Percentiles rank a stretch among this genome's conserved stretches.
Evolutionary conservation across 2,888 invertebrate species (phyloP).

Genomic region (Agelastica alni): DNA sequence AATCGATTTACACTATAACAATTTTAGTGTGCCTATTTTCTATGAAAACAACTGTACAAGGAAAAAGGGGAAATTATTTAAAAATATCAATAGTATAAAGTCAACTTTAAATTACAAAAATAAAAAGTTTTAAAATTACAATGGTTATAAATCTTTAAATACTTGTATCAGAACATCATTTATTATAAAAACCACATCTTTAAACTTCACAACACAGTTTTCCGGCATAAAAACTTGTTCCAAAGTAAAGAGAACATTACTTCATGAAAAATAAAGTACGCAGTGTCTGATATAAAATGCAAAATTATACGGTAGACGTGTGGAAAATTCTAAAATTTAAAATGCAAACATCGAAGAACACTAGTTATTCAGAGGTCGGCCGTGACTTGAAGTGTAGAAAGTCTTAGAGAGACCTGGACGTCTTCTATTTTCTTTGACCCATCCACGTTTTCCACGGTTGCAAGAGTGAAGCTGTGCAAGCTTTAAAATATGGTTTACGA

Average conservation of each 20-base stretch:
- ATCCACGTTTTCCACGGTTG: constrained; percentile 14
- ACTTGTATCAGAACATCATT: too few species aligned
- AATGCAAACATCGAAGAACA: constrained; percentile 39
- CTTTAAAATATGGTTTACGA: constrained; percentile 26
- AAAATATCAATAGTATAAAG: too few species aligned
- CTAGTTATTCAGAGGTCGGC: constrained; percentile 37
- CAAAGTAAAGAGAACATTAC: background rate
- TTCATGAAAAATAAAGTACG: constrained; percentile 10
- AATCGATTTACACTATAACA: too few species aligned
- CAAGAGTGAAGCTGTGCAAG: background rate
- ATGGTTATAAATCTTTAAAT: too few species aligned
- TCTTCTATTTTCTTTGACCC: constrained; percentile 22
- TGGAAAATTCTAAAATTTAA: constrained; percentile 35
- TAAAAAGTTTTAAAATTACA: too few species aligned
- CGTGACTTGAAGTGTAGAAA: constrained; percentile 33
- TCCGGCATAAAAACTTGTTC: background rate
- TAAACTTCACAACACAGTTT: background rate
- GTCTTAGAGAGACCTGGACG: constrained; percentile 26
- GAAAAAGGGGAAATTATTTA: too few species aligned
- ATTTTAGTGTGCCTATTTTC: too few species aligned
- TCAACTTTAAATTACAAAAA: too few species aligned
- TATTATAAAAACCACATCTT: too few species aligned
- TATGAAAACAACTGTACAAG: too few species aligned
- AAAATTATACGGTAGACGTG: constrained; percentile 31
- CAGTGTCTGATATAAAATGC: constrained; percentile 29